phyloP scores from a whole-genome alignment of 2,888 invertebrate genomes.

The Choristoneura rosaceana region DNA sequence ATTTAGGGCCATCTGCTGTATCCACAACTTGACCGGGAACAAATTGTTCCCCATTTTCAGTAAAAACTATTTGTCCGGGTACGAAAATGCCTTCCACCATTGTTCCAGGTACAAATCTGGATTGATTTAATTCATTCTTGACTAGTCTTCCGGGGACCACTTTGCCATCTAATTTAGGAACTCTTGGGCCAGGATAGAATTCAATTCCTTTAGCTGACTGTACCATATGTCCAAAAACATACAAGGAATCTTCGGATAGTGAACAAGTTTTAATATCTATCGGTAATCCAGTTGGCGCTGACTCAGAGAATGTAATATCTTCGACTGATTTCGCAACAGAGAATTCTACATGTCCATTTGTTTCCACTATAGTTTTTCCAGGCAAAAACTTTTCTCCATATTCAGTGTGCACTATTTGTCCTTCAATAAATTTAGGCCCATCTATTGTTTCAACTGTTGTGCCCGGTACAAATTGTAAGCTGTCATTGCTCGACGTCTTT shows the following conservation, averaged over 20 bases:
- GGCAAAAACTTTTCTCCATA: conserved; percentile 87
- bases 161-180: conserved; percentile 84
- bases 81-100: conserved; percentile 88
- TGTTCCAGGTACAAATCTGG: conserved; percentile 89
- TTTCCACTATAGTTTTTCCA: conserved; percentile 82
- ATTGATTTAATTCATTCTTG: conserved; percentile 85
- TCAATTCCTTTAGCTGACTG: conserved; percentile 88
- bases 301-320: conserved; percentile 84
- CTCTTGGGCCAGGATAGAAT: conserved; percentile 86
- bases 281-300: conserved; percentile 83
- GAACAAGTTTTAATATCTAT: conserved; percentile 85
- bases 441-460: conserved; percentile 87
- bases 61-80: conserved; percentile 89
- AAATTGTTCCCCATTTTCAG: conserved; percentile 89
- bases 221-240: conserved; percentile 88
- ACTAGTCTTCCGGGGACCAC: conserved; percentile 88
- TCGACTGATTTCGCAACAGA: conserved; percentile 85
- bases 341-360: conserved; percentile 84
- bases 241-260: conserved; percentile 80
- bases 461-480: conserved; percentile 85
- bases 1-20: conserved; percentile 88
- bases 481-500: conserved; percentile 70
- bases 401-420: conserved; percentile 86
- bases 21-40: conserved; percentile 91
- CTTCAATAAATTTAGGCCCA: conserved; percentile 88